phyloP scores from a whole-genome alignment of 2,888 invertebrate genomes.

The Erebia epiphron region DNA sequence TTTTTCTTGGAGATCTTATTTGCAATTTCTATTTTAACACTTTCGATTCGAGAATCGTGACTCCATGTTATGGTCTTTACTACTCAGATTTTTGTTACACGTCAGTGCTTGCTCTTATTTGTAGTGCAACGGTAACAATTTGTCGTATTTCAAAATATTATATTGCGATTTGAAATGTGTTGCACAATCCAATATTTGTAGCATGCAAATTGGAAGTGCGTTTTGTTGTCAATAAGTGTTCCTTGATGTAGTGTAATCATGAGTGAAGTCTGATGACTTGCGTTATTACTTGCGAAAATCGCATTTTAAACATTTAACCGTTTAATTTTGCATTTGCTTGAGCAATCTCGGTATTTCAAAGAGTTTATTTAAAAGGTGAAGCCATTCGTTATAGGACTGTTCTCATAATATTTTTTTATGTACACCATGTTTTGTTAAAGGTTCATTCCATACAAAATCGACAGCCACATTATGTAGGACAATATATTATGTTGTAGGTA shows the following conservation, averaged over 20 bases:
- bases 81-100: neutral
- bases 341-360: constrained; percentile 10
- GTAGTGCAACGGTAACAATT: constrained; percentile 31
- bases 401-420: too few relatives aligned
- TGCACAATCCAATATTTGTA: constrained; percentile 30
- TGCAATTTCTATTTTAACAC: neutral
- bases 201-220: constrained; percentile 28
- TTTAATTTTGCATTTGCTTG: constrained; percentile 19
- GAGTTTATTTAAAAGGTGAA: neutral
- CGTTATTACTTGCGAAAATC: constrained; percentile 12
- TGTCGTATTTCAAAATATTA: constrained; percentile 36
- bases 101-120: constrained; percentile 19
- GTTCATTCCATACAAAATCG: too few relatives aligned
- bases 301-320: constrained; percentile 9
- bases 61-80: neutral
- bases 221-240: constrained; percentile 25
- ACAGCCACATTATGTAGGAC: too few relatives aligned
- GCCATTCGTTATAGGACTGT: too few relatives aligned
- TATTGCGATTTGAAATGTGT: constrained; percentile 31
- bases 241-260: constrained; percentile 30
- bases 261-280: constrained; percentile 24
- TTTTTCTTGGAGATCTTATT: neutral
- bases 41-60: neutral
- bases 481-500: too few relatives aligned
- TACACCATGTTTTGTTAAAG: too few relatives aligned